These are phyloP conservation scores for Drosophila kurseongensis DNA, from an alignment of 1,140 invertebrate genomes.

Conservation along the genomic window DNA sequence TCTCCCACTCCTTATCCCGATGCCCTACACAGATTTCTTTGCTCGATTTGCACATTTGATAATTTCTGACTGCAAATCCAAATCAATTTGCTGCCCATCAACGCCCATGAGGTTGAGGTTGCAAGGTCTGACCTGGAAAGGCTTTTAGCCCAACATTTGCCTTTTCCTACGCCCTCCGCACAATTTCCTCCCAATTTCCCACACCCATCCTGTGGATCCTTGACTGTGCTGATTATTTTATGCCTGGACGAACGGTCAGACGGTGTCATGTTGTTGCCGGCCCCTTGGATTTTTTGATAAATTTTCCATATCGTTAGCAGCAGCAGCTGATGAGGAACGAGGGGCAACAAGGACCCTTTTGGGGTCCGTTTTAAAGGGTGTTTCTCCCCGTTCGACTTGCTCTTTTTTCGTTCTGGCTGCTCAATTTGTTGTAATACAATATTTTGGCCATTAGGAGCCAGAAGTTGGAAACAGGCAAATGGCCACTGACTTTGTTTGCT, in stretches of 20 bases:
- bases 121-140: conserved; percentile 65
- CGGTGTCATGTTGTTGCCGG: conserved; percentile 65
- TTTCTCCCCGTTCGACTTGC: conserved; percentile 10
- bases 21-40: conserved; percentile 15
- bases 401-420: conserved; percentile 46
- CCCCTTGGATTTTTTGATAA: conserved; percentile 75
- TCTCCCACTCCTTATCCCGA: conserved; percentile 1
- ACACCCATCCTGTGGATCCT: conserved; percentile 9
- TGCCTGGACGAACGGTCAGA: conserved; percentile 56
- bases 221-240: conserved; percentile 74
- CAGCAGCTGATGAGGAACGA: conserved; percentile 2
- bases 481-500: conserved; percentile 67
- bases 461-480: conserved; percentile 54
- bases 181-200: conserved; percentile 8
- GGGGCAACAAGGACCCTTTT: conserved; percentile 54
- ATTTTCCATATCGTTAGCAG: conserved; percentile 81
- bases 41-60: conserved; percentile 46
- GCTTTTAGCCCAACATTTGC: conserved; percentile 75
- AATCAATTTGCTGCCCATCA: conserved; percentile 67
- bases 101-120: conserved; percentile 38
- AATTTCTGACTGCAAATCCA: conserved; percentile 56
- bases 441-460: conserved; percentile 74
- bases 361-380: conserved; percentile 56
- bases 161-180: conserved; percentile 41
- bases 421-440: conserved; percentile 81